A percentile compares a stretch with the other conserved stretches of the same genome.
Conservation (phyloP, 2,113 vertebrate genomes). For the Corvus cornix region DNA sequence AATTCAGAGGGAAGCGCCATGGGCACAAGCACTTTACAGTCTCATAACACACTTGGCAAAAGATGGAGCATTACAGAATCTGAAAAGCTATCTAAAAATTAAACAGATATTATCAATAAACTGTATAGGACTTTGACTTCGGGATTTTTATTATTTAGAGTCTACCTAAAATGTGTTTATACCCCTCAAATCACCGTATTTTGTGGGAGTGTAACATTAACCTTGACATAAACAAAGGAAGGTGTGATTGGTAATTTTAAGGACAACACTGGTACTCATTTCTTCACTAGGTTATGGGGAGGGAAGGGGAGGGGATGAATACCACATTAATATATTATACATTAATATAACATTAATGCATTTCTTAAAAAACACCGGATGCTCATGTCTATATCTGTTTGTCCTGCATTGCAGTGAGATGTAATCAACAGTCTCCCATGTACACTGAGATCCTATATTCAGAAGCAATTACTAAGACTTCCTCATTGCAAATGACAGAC, state of each 20-base stretch:
- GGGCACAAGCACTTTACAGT: not conserved
- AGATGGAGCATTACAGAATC: not conserved
- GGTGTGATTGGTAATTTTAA: not conserved
- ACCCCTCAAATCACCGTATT: not conserved
- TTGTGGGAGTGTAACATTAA: not conserved
- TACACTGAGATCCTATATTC: not conserved
- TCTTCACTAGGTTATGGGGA: not conserved
- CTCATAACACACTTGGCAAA: not conserved
- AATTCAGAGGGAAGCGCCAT: not conserved
- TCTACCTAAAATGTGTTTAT: not conserved
- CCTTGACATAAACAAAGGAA: not conserved
- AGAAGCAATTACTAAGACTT: slow-evolving; percentile 2
- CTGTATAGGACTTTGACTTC: not conserved
- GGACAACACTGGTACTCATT: not conserved
- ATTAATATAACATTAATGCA: not conserved
- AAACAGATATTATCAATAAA: not conserved
- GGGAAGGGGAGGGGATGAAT: no score
- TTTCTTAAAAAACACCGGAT: not conserved
- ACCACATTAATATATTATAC: not conserved
- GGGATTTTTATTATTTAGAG: not conserved
- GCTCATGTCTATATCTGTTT: not conserved
- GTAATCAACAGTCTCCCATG: not conserved
- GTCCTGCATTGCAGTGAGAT: not conserved
- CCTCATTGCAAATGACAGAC: not conserved
- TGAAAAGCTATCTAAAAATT: not conserved